These are phyloP conservation scores for Actinopyga echinites DNA, from an alignment of 53 echinoderm and acorn worm species.

Conservation along the genomic window DNA sequence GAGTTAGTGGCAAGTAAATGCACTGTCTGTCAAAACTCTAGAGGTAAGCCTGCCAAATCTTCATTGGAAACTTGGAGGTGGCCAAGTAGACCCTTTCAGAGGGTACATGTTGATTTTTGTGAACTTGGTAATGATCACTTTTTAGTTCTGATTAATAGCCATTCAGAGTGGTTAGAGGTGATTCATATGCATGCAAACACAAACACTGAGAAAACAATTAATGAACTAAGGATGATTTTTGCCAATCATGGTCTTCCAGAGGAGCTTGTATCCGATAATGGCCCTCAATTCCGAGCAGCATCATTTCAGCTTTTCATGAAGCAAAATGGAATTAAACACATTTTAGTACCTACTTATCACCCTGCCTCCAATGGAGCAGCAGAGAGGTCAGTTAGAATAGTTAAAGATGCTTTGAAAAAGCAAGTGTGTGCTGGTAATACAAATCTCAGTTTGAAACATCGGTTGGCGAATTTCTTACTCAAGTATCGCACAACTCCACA, in stretches of 20 bases:
- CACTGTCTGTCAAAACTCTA: constrained; percentile 11
- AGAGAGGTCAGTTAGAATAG: constrained; percentile 37
- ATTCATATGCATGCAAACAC: constrained; percentile 21
- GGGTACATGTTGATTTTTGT: constrained; percentile 15
- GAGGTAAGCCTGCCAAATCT: constrained; percentile 29
- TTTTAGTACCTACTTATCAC: constrained; percentile 56
- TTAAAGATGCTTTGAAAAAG: not conserved
- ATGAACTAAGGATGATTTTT: constrained; percentile 55
- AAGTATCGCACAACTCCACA: constrained; percentile 42
- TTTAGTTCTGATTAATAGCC: constrained; percentile 21
- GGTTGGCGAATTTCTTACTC: constrained; percentile 30
- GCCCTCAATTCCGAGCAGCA: constrained; percentile 63
- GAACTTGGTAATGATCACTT: constrained; percentile 38
- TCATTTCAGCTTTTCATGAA: constrained; percentile 50
- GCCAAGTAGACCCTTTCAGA: constrained; percentile 30
- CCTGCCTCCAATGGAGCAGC: constrained; percentile 61
- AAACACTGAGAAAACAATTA: constrained; percentile 21
- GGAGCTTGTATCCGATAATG: constrained; percentile 62
- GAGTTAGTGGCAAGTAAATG: constrained; percentile 1
- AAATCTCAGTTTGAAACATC: constrained; percentile 23
- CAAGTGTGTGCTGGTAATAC: constrained; percentile 1
- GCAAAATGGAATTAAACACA: constrained; percentile 62
- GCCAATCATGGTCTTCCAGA: constrained; percentile 59
- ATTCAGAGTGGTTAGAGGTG: constrained; percentile 51
- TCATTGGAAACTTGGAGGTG: constrained; percentile 56